These are phyloP conservation scores for Oscheius sp. DNA, from an alignment of 1,140 invertebrate species.

Conservation along the genomic window DNA sequence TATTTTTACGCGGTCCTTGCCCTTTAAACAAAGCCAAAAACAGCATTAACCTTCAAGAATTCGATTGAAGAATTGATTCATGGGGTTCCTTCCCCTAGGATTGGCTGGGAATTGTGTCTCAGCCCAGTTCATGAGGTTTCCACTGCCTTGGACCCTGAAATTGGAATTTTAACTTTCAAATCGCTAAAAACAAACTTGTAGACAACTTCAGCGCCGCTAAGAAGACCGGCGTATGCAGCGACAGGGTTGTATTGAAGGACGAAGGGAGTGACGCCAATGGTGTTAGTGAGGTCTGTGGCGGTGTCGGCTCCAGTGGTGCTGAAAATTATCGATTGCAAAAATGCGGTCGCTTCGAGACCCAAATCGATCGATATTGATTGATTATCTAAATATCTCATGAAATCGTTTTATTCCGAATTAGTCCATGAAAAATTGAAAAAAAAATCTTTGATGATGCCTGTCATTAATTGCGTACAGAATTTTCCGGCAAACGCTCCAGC, in stretches of 20 bases:
- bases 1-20: too few species aligned
- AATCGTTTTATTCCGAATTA: too few species aligned
- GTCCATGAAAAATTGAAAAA: too few species aligned
- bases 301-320: background rate
- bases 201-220: background rate
- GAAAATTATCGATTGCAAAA: background rate
- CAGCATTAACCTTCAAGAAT: too few species aligned
- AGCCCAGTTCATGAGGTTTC: background rate
- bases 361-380: too few species aligned
- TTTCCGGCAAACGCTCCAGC: too few species aligned
- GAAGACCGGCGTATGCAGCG: background rate
- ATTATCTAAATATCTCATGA: too few species aligned
- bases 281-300: background rate
- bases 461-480: background rate
- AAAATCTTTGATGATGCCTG: too few species aligned
- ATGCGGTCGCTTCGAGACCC: constrained; percentile 4
- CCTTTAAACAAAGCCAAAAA: too few species aligned
- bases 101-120: background rate
- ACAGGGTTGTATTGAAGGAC: background rate
- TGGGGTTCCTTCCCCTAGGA: background rate
- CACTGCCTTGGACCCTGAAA: background rate
- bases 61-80: background rate
- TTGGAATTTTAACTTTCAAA: background rate
- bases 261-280: background rate
- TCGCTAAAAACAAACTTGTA: background rate